phyloP scores from a whole-genome alignment of 2,113 vertebrate genomes.

The Paraplagusia blochii region DNA sequence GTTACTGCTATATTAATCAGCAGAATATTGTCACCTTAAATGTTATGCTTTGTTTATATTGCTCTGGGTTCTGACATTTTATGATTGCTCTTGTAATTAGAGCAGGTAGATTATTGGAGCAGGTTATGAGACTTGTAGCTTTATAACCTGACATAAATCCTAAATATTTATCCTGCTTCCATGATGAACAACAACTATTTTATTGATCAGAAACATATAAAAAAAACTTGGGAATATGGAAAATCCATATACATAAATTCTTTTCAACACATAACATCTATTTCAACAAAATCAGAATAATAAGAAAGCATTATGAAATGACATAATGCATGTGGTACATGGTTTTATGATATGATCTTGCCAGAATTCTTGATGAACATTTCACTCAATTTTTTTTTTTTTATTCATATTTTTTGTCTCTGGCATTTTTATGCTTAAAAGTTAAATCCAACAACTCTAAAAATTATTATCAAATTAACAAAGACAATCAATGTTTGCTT shows the following conservation, averaged over 20 bases:
- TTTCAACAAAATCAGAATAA: too few relatives aligned
- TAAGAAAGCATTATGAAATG: too few relatives aligned
- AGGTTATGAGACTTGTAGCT: conserved; percentile 74
- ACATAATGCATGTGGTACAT: too few relatives aligned
- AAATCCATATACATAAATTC: conserved; percentile 18
- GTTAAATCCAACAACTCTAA: too few relatives aligned
- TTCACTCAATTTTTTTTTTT: too few relatives aligned
- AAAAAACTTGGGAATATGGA: conserved; percentile 25
- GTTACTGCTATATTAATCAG: conserved; percentile 64
- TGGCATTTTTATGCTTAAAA: too few relatives aligned
- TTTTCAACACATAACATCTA: neutral
- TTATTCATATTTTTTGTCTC: too few relatives aligned
- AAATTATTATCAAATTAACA: too few relatives aligned
- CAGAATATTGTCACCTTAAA: conserved; percentile 60
- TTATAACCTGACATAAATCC: conserved; percentile 78
- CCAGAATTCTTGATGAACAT: too few relatives aligned
- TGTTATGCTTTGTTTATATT: conserved; percentile 74
- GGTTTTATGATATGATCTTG: too few relatives aligned
- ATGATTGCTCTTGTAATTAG: conserved; percentile 78
- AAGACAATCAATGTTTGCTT: too few relatives aligned
- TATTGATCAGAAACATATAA: conserved; percentile 62
- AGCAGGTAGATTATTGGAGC: conserved; percentile 75
- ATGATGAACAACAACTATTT: conserved; percentile 67
- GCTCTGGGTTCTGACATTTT: conserved; percentile 73
- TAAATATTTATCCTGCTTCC: conserved; percentile 71